These are phyloP conservation scores for Raja brachyura DNA, from an alignment of 2,113 vertebrate species.

Conservation along the genomic window DNA sequence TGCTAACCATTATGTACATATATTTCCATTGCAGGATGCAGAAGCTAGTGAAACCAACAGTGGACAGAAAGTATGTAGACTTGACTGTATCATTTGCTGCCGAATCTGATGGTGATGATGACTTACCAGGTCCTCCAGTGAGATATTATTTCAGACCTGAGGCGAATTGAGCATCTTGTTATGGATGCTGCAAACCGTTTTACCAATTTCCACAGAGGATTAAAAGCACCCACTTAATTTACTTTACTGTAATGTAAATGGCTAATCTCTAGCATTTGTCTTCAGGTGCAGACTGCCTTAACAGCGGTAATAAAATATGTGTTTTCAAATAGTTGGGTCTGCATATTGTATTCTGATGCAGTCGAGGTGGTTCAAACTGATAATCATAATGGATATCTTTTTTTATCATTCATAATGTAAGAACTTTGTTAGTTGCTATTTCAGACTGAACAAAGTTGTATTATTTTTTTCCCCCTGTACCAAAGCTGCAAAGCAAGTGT, in stretches of 20 bases:
- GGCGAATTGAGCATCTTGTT: constrained; percentile 54
- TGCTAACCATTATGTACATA: background rate
- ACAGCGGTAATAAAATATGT: constrained; percentile 26
- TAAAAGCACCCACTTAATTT: constrained; percentile 45
- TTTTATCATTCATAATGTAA: constrained; percentile 32
- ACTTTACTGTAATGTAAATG: constrained; percentile 45
- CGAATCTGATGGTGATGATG: constrained; percentile 83
- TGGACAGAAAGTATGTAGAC: constrained; percentile 85
- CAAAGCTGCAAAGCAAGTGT: background rate
- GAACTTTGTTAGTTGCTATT: background rate
- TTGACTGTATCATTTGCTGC: constrained; percentile 92
- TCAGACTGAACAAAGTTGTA: constrained; percentile 5
- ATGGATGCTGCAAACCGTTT: constrained; percentile 38
- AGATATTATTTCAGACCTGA: constrained; percentile 82
- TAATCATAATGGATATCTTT: constrained; percentile 47
- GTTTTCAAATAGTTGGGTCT: constrained; percentile 49
- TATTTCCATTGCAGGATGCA: constrained; percentile 73
- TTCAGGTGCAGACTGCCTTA: constrained; percentile 35
- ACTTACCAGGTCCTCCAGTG: constrained; percentile 88
- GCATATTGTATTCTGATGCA: constrained; percentile 54
- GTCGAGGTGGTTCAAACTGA: constrained; percentile 57
- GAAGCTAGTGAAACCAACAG: constrained; percentile 88
- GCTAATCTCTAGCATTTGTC: constrained; percentile 46
- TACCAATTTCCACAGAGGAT: constrained; percentile 39
- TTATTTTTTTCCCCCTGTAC: background rate